Conservation (phyloP, 2,888 invertebrate species). For the Meiosimyza platycephala region DNA sequence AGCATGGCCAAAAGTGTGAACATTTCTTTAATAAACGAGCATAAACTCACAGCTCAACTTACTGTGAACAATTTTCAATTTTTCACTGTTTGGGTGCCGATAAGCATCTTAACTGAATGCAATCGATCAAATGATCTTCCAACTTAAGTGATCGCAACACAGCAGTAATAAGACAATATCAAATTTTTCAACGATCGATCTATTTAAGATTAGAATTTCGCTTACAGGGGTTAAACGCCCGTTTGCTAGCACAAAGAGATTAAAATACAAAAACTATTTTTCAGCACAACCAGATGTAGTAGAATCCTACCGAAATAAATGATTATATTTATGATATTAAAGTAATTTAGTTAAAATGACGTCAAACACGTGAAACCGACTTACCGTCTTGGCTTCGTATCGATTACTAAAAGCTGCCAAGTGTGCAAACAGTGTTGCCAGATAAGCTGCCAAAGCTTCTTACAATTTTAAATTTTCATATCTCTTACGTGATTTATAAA, state of each 20-base stretch:
- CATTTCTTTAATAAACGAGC: slow-evolving; percentile 37
- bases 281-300: neutral
- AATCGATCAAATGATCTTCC: slow-evolving; percentile 17
- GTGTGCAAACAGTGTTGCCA: slow-evolving; percentile 6
- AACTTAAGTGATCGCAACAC: neutral
- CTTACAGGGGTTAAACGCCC: slow-evolving; percentile 16
- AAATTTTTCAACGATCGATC: neutral
- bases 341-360: slow-evolving; percentile 62
- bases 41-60: slow-evolving; percentile 17
- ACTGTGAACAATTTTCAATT: slow-evolving; percentile 35
- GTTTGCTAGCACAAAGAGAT: neutral
- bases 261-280: neutral
- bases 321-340: slow-evolving; percentile 65
- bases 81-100: slow-evolving; percentile 27
- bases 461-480: neutral
- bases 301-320: slow-evolving; percentile 50
- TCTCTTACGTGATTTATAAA: neutral
- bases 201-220: neutral
- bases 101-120: neutral
- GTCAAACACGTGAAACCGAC: slow-evolving; percentile 45
- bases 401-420: slow-evolving; percentile 37
- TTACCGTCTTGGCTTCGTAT: slow-evolving; percentile 30
- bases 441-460: neutral
- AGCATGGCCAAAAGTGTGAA: slow-evolving; percentile 38
- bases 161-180: neutral